These are phyloP conservation scores for Drosophila hamatofila DNA, from an alignment of 2,888 invertebrate species.

Conservation along the genomic window DNA sequence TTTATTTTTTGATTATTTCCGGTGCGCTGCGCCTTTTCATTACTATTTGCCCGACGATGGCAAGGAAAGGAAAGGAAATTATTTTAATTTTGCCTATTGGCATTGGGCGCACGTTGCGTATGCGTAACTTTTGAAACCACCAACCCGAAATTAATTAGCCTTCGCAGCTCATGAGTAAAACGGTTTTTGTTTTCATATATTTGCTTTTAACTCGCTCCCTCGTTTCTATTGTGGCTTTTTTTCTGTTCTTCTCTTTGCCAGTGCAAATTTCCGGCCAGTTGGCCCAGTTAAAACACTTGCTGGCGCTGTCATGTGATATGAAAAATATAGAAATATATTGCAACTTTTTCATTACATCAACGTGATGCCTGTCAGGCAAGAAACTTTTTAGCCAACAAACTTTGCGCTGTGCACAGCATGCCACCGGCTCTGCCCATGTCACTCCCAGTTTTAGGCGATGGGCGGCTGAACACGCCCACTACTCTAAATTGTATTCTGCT, in stretches of 20 bases:
- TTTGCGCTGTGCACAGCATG: slow-evolving; percentile 31
- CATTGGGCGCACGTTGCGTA: slow-evolving; percentile 61
- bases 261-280: slow-evolving; percentile 36
- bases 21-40: slow-evolving; percentile 56
- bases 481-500: slow-evolving; percentile 55
- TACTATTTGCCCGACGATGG: slow-evolving; percentile 37
- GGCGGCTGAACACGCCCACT: slow-evolving; percentile 23
- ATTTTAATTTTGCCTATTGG: slow-evolving; percentile 59
- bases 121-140: slow-evolving; percentile 50
- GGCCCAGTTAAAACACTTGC: slow-evolving; percentile 29
- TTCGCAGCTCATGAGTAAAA: slow-evolving; percentile 44
- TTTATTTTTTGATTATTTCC: slow-evolving; percentile 65
- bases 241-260: background rate
- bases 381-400: slow-evolving; percentile 57
- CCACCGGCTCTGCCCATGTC: slow-evolving; percentile 15
- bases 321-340: slow-evolving; percentile 59
- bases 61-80: slow-evolving; percentile 29
- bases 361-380: slow-evolving; percentile 54
- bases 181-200: slow-evolving; percentile 8
- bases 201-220: background rate
- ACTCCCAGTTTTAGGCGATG: background rate
- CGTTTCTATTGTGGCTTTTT: background rate
- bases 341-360: slow-evolving; percentile 76
- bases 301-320: slow-evolving; percentile 56
- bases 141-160: slow-evolving; percentile 73